Evolutionary conservation across 2,888 invertebrate species (phyloP).

Genomic region (Pollenia amentaria): DNA sequence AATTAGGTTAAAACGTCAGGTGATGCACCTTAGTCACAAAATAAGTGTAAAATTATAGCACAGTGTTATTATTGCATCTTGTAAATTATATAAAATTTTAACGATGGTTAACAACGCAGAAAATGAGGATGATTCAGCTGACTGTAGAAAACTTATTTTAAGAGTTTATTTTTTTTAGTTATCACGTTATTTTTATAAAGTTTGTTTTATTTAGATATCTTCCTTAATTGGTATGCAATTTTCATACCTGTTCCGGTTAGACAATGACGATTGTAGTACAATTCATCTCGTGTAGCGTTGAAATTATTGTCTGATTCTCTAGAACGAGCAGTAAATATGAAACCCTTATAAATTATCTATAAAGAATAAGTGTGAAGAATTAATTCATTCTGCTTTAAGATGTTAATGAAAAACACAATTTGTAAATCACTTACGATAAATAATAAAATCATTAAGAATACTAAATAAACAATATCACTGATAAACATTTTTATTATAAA

Average conservation of each 20-base stretch:
- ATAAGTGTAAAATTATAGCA: too few relatives aligned
- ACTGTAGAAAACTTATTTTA: too few relatives aligned
- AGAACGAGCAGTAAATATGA: slow-evolving; percentile 49
- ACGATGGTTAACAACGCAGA: not conserved
- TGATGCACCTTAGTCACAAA: too few relatives aligned
- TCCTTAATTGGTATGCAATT: not conserved
- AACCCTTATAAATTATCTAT: slow-evolving; percentile 75
- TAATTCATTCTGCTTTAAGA: not conserved
- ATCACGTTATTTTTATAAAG: too few relatives aligned
- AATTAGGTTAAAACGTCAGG: too few relatives aligned
- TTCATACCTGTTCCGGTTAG: slow-evolving; percentile 66
- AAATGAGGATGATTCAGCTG: not conserved
- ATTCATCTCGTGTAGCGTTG: slow-evolving; percentile 48
- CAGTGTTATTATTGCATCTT: too few relatives aligned
- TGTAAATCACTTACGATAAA: slow-evolving; percentile 77
- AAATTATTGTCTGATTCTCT: slow-evolving; percentile 49
- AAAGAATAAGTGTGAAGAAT: not conserved
- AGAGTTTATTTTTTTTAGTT: too few relatives aligned
- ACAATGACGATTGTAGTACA: slow-evolving; percentile 62
- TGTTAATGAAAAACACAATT: not conserved
- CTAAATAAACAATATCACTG: slow-evolving; percentile 78
- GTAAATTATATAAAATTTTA: not conserved
- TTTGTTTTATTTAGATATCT: not conserved
- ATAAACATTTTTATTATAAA: slow-evolving; percentile 73
- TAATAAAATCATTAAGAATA: slow-evolving; percentile 76